Evolutionary conservation across 2,888 invertebrate genomes (phyloP).

Genomic region (Allolobophora icterica): DNA sequence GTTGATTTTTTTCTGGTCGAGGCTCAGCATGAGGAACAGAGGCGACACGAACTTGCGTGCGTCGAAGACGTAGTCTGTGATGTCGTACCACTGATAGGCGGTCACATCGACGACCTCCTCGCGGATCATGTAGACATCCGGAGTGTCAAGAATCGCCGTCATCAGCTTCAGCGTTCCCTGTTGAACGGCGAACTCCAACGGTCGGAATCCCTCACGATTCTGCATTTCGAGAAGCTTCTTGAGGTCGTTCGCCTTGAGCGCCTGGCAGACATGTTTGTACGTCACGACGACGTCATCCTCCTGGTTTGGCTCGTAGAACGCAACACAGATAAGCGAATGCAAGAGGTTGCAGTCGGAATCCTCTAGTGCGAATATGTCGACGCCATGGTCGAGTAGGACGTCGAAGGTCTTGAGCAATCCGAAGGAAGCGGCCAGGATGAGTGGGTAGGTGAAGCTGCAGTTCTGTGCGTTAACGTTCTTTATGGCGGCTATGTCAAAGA

Average conservation of each 20-base stretch:
- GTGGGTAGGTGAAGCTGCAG: conserved; percentile 21
- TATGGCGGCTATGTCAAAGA: conserved; percentile 3
- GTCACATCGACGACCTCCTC: conserved; percentile 27
- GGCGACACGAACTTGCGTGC: conserved; percentile 28
- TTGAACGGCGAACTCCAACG: conserved; percentile 36
- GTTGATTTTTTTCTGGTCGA: conserved; percentile 19
- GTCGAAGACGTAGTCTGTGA: conserved; percentile 32
- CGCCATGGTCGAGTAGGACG: conserved; percentile 24
- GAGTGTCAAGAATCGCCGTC: conserved; percentile 25
- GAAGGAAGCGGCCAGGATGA: conserved; percentile 31
- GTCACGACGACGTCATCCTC: conserved; percentile 21
- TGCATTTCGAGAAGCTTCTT: conserved; percentile 26
- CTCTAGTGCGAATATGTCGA: conserved; percentile 31
- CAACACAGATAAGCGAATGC: conserved; percentile 28
- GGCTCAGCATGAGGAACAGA: neutral
- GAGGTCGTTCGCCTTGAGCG: neutral
- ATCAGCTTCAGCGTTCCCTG: conserved; percentile 26
- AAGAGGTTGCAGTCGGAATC: conserved; percentile 31
- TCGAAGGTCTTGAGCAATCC: neutral
- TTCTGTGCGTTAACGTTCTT: conserved; percentile 14
- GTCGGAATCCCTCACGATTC: conserved; percentile 34
- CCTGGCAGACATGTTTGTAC: conserved; percentile 22
- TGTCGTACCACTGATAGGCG: conserved; percentile 30
- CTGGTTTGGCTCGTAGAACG: conserved; percentile 30
- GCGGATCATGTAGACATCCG: conserved; percentile 30